Evolutionary conservation across 2,797 vertebrate species (phyloP).

Genomic region (Spondyliosoma cantharus): DNA sequence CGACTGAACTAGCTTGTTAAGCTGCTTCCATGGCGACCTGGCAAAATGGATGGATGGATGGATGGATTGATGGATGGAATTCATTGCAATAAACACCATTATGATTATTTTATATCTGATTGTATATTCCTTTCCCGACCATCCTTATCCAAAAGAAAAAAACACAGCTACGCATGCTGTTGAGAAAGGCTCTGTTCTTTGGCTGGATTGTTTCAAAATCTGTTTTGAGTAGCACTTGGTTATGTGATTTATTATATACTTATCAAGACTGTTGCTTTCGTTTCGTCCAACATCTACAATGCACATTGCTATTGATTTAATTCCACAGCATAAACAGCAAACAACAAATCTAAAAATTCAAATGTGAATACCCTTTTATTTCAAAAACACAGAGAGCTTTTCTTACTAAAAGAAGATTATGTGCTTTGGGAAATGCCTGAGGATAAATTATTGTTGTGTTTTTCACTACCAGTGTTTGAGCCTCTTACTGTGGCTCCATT

Average conservation of each 20-base stretch:
- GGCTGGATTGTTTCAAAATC: neutral
- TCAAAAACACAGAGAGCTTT: conserved; percentile 46
- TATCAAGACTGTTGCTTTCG: neutral
- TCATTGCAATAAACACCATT: neutral
- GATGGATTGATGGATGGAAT: neutral
- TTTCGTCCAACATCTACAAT: neutral
- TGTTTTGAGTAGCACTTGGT: neutral
- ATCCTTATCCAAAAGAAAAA: neutral
- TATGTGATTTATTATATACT: neutral
- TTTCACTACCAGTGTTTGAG: conserved; percentile 45
- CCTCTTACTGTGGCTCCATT: conserved; percentile 28
- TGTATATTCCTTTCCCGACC: neutral
- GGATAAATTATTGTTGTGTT: conserved; percentile 54
- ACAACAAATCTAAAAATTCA: conserved; percentile 24
- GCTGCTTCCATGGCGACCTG: neutral
- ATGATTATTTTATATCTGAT: neutral
- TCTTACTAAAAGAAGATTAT: conserved; percentile 73
- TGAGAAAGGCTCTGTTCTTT: neutral
- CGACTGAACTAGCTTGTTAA: neutral
- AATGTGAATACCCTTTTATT: conserved; percentile 31
- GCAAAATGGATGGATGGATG: neutral
- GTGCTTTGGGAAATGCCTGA: conserved; percentile 67
- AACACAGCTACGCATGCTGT: neutral
- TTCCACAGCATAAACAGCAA: neutral
- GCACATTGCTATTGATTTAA: neutral